phyloP scores from a whole-genome alignment of 92 coral and sea anemone species.

The Paramuricea clavata region DNA sequence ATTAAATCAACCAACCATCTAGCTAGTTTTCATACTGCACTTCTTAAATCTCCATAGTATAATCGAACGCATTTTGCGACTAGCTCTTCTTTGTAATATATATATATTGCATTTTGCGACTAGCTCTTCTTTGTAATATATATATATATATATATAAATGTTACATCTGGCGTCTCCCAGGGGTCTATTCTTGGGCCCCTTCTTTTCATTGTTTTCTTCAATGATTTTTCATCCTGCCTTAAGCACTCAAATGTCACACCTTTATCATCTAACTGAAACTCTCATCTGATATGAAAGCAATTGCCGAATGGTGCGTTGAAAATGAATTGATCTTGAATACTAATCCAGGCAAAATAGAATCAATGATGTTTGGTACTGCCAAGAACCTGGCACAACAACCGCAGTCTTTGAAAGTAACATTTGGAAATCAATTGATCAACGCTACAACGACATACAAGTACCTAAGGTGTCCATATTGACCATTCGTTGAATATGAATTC shows the following conservation, averaged over 20 bases:
- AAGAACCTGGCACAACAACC: background rate
- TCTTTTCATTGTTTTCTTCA: slow-evolving; percentile 15
- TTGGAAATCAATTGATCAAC: background rate
- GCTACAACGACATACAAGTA: slow-evolving; percentile 1
- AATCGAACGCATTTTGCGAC: too few species aligned
- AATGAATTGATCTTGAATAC: slow-evolving; percentile 41
- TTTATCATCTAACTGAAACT: slow-evolving; percentile 30
- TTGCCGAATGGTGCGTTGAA: slow-evolving; percentile 10
- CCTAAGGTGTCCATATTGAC: slow-evolving; percentile 20
- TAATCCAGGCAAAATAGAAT: slow-evolving; percentile 33
- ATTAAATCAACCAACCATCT: too few species aligned
- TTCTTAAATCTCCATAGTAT: too few species aligned
- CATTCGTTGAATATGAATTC: background rate
- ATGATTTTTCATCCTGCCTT: background rate
- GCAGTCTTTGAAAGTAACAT: background rate
- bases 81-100: too few species aligned
- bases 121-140: too few species aligned
- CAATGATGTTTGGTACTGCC: slow-evolving; percentile 40
- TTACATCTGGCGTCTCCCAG: slow-evolving; percentile 6
- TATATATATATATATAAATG: too few species aligned
- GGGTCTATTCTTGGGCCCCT: slow-evolving; percentile 12
- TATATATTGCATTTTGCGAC: too few species aligned
- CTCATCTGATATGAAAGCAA: slow-evolving; percentile 1
- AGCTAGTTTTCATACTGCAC: too few species aligned
- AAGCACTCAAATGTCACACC: background rate